Evolutionary conservation across 2,797 vertebrate genomes (phyloP).

Genomic region (Aulostomus chinensis): DNA sequence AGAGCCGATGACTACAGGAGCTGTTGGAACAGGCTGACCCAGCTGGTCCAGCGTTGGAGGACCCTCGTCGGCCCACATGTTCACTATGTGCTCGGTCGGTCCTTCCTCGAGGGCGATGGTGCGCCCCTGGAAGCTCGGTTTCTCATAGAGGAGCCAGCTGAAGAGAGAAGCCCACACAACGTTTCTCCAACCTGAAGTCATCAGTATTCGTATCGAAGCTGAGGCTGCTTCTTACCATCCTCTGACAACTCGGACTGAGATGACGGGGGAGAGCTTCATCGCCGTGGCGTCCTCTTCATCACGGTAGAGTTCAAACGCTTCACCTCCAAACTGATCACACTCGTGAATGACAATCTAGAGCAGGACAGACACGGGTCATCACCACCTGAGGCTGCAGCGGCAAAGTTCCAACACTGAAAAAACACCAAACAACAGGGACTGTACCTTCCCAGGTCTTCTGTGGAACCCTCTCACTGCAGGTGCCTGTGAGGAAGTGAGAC

Average conservation of each 20-base stretch:
- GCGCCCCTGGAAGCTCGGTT: constrained; percentile 91
- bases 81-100: constrained; percentile 82
- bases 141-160: constrained; percentile 97
- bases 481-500: constrained; percentile 51
- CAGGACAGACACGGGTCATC: constrained; percentile 6
- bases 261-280: constrained; percentile 85
- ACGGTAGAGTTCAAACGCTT: constrained; percentile 81
- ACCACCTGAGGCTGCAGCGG: neutral
- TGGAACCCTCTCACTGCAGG: constrained; percentile 79
- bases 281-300: constrained; percentile 85
- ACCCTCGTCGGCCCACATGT: constrained; percentile 84
- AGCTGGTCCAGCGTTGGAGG: constrained; percentile 64
- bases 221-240: constrained; percentile 86
- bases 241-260: constrained; percentile 88
- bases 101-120: constrained; percentile 92
- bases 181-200: neutral
- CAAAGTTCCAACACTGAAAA: neutral
- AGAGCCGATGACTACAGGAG: constrained; percentile 89
- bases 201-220: neutral
- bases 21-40: constrained; percentile 57
- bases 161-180: neutral
- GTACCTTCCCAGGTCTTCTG: constrained; percentile 95
- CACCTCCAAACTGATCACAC: constrained; percentile 76
- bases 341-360: constrained; percentile 86
- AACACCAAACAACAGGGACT: constrained; percentile 2